Evolutionary conservation across 2,113 vertebrate species (phyloP).

Genomic region (Chionis minor): DNA sequence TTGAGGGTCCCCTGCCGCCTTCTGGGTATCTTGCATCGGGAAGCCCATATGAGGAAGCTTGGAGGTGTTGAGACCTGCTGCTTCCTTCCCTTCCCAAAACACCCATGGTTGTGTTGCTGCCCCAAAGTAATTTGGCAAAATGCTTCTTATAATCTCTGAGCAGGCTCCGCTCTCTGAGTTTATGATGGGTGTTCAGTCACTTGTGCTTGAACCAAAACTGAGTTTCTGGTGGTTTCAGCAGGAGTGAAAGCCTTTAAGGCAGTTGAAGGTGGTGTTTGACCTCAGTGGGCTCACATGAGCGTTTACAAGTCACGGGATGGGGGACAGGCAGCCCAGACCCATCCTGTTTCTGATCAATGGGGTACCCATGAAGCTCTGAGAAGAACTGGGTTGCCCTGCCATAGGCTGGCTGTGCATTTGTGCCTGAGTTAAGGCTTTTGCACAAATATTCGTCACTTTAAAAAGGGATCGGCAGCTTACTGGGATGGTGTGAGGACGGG

Average conservation of each 20-base stretch:
- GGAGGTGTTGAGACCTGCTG: background rate
- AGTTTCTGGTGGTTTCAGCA: background rate
- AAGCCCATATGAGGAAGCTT: background rate
- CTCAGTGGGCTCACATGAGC: background rate
- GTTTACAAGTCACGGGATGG: background rate
- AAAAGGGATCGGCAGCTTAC: background rate
- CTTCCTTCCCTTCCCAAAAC: background rate
- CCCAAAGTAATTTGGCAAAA: background rate
- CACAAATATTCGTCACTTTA: fast-evolving
- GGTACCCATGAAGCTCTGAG: background rate
- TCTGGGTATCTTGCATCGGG: fast-evolving
- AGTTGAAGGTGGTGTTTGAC: background rate
- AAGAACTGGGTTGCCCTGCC: background rate
- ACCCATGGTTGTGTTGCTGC: fast-evolving
- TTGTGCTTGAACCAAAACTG: background rate
- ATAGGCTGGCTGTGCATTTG: background rate
- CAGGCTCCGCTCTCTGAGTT: background rate
- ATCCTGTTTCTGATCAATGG: background rate
- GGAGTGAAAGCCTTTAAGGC: background rate
- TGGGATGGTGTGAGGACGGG: fast-evolving
- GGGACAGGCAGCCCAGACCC: background rate
- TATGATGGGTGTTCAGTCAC: fast-evolving
- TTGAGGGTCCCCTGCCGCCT: background rate
- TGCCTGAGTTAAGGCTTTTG: background rate
- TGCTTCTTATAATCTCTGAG: fast-evolving